Conservation (phyloP, 2,888 invertebrate genomes). For the Archips crataeganus region DNA sequence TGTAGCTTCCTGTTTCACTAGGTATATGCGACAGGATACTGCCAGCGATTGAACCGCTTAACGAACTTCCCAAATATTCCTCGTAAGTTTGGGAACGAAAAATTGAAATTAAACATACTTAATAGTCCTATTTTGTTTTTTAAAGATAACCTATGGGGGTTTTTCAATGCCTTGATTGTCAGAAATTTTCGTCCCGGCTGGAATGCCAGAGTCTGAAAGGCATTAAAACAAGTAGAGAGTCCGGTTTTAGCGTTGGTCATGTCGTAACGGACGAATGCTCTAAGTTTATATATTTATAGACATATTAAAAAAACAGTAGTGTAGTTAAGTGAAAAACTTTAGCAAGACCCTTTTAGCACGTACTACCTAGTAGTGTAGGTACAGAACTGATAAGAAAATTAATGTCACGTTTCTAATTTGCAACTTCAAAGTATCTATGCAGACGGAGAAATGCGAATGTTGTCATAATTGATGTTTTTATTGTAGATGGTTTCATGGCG, state of each 20-base stretch:
- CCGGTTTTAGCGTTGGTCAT: background rate
- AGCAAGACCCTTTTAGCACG: too few relatives aligned
- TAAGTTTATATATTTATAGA: background rate
- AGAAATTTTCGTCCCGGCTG: background rate
- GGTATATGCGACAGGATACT: too few relatives aligned
- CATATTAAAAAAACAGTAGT: background rate
- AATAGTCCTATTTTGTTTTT: background rate
- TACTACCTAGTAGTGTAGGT: too few relatives aligned
- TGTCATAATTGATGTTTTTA: constrained; percentile 9
- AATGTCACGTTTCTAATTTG: too few relatives aligned
- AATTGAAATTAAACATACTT: too few relatives aligned
- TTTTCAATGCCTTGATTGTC: background rate
- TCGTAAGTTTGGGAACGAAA: too few relatives aligned
- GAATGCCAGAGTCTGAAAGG: background rate
- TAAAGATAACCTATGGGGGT: background rate
- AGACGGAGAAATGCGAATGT: too few relatives aligned
- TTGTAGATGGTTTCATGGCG: constrained; percentile 93
- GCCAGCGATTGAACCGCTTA: too few relatives aligned
- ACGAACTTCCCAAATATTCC: too few relatives aligned
- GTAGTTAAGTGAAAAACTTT: background rate
- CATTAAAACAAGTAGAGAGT: background rate
- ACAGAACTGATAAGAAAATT: too few relatives aligned
- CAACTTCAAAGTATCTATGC: too few relatives aligned
- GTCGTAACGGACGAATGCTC: background rate
- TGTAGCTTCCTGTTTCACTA: too few relatives aligned